Base-by-base conservation (phyloP, 2,113 vertebrate genomes). In the Gasterosteus nipponicus region DNA sequence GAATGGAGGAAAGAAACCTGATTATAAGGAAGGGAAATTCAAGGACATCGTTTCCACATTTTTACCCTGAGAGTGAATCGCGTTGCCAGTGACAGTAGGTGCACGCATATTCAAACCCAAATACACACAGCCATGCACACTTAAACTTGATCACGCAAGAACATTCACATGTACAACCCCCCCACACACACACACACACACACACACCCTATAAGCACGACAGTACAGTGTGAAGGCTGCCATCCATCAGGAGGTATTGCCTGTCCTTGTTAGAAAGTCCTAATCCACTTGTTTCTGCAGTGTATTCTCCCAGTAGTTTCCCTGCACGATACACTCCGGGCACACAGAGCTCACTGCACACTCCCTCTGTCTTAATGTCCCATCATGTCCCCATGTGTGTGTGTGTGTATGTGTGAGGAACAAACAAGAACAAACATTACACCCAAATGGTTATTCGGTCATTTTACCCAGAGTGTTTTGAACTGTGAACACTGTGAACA, bases 271-370 rank as follows among this genome's bases (percentile, higher is more conserved):
- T 93, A 91, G 89, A 87, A 89, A 92, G 82, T 90, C 87, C 88
- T 92, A 92, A 93, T 92, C 87, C 92, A 91, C 86, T 92, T 90
- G 87, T 92, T 92, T 89, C 83, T 87, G 83, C 83, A 86, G 89
- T 89, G 75, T 90, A 85, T 90, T 89, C 87, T 87, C 84, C 77
- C 78, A 87, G 75, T 87, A 80, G 83, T 46, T 38, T 54, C 83
- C 76, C 86, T 76, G 77, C 75, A 62, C 70, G 72, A 73, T 58
- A 57, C 57, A 80, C 74, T 86, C 69, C 89, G 63, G 80, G 65
- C 54, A 60, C 79, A 73, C 71, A 77, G 68, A 80, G 83, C 76
- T 85, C 56, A 33, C 14, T n/a, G 3, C 18, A 2, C 4, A 5
- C 38, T 65, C 69, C 58, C 29, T 14, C 22, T 12, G 5, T 14